A percentile compares a stretch with the other conserved stretches of the same genome.
Evolutionary conservation across 2,797 vertebrate genomes (phyloP).

Genomic region (Thunnus albacares): DNA sequence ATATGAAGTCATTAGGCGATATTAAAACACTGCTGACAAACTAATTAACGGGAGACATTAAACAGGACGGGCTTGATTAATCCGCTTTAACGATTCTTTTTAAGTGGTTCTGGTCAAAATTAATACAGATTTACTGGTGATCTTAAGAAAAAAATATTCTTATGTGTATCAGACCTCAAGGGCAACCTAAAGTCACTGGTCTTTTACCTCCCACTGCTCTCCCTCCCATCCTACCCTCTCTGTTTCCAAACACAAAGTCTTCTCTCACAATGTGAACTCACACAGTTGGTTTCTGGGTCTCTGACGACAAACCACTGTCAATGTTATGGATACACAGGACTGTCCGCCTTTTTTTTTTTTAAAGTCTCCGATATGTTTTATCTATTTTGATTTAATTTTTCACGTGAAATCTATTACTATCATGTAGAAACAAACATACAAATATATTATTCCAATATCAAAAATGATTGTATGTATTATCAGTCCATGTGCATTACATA

Average conservation of each 20-base stretch:
- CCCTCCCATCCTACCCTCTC: background rate
- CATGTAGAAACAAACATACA: background rate
- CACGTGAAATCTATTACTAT: background rate
- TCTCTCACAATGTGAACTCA: slow-evolving; percentile 49
- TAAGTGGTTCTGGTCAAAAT: slow-evolving; percentile 99
- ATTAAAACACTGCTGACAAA: slow-evolving; percentile 99
- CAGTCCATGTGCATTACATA: background rate
- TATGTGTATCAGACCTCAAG: slow-evolving; percentile 82
- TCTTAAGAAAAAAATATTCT: slow-evolving; percentile 88
- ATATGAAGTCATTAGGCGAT: slow-evolving; percentile 99
- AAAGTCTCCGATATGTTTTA: background rate
- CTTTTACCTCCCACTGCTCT: slow-evolving; percentile 67
- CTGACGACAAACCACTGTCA: slow-evolving; percentile 29
- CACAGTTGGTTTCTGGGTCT: slow-evolving; percentile 35
- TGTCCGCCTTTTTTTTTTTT: background rate
- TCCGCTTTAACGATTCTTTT: slow-evolving; percentile 99
- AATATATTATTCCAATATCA: too few relatives aligned
- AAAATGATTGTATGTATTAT: background rate
- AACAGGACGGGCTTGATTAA: slow-evolving; percentile 99
- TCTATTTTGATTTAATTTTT: slow-evolving; percentile 6
- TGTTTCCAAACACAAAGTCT: slow-evolving; percentile 45
- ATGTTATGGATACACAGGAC: background rate
- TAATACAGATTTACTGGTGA: slow-evolving; percentile 99
- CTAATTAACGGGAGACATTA: slow-evolving; percentile 99
- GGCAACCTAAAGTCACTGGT: slow-evolving; percentile 79